Evolutionary conservation across 2,797 vertebrate species (phyloP).

Genomic region (Tadarida brasiliensis): DNA sequence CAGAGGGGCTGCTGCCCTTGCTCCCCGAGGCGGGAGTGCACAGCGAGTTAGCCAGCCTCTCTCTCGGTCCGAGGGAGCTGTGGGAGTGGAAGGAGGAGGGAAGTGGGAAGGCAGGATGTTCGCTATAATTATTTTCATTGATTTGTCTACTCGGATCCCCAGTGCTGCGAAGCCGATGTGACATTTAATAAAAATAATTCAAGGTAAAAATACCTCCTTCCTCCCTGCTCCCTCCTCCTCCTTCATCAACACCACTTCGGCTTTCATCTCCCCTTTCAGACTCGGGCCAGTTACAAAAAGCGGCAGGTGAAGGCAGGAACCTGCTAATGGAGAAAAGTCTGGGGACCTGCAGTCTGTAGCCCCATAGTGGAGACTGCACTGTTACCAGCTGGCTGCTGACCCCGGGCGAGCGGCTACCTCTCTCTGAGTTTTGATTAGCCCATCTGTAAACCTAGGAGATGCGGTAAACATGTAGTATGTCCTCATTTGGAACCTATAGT

Average conservation of each 20-base stretch:
- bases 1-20: neutral
- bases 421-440: neutral
- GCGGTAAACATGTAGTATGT: neutral
- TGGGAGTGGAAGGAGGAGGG: conserved; percentile 13
- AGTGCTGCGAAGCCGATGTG: conserved; percentile 75
- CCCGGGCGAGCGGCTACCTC: neutral
- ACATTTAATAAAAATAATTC: conserved; percentile 85
- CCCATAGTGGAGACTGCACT: too few relatives aligned
- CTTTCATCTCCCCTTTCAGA: neutral
- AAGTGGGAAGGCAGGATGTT: conserved; percentile 74
- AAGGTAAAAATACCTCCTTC: conserved; percentile 80
- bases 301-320: neutral
- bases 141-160: conserved; percentile 82
- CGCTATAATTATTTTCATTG: conserved; percentile 85
- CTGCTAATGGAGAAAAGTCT: neutral
- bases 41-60: conserved; percentile 3
- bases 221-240: conserved; percentile 60
- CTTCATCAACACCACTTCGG: conserved; percentile 52
- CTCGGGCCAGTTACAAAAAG: neutral
- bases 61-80: neutral
- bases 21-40: neutral
- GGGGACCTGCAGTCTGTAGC: neutral
- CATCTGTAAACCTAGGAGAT: neutral
- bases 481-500: neutral
- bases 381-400: neutral